phyloP scores from a whole-genome alignment of 1,140 invertebrate species.

The Gryon sp. region DNA sequence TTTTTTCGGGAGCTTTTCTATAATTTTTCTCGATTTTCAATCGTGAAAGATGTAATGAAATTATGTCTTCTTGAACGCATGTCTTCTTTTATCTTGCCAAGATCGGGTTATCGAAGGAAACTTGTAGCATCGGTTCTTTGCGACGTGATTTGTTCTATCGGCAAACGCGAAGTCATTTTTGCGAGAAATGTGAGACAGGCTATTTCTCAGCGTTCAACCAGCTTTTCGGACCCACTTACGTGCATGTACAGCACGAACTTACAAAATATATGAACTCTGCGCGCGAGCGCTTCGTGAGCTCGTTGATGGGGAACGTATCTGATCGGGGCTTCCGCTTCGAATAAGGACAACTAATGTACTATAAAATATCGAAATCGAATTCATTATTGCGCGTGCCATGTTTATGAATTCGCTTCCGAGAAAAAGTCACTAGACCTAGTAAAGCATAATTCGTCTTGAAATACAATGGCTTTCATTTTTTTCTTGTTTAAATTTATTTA shows the following conservation, averaged over 20 bases:
- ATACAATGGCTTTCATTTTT: too few species aligned
- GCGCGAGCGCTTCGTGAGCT: slow-evolving; percentile 55
- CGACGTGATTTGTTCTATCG: slow-evolving; percentile 62
- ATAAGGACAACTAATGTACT: slow-evolving; percentile 60
- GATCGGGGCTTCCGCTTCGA: slow-evolving; percentile 57
- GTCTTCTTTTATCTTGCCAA: slow-evolving; percentile 15
- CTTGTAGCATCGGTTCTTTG: slow-evolving; percentile 49
- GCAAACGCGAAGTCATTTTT: slow-evolving; percentile 40
- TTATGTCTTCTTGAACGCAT: slow-evolving; percentile 20
- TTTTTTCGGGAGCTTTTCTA: too few species aligned
- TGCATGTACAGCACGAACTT: slow-evolving; percentile 35
- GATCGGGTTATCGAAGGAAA: slow-evolving; percentile 44
- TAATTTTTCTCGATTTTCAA: slow-evolving; percentile 1
- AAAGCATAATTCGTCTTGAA: neutral
- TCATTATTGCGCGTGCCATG: slow-evolving; percentile 10
- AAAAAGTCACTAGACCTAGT: slow-evolving; percentile 19
- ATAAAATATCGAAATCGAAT: slow-evolving; percentile 58
- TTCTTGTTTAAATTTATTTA: neutral
- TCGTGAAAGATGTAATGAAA: slow-evolving; percentile 31
- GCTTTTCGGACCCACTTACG: slow-evolving; percentile 58
- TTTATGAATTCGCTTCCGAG: slow-evolving; percentile 37
- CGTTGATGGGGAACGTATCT: slow-evolving; percentile 63
- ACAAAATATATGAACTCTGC: slow-evolving; percentile 54
- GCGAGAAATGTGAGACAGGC: slow-evolving; percentile 58
- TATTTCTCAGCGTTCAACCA: slow-evolving; percentile 54